Evolutionary conservation across 1,140 invertebrate species (phyloP).

Genomic region (Chionoecetes opilio): DNA sequence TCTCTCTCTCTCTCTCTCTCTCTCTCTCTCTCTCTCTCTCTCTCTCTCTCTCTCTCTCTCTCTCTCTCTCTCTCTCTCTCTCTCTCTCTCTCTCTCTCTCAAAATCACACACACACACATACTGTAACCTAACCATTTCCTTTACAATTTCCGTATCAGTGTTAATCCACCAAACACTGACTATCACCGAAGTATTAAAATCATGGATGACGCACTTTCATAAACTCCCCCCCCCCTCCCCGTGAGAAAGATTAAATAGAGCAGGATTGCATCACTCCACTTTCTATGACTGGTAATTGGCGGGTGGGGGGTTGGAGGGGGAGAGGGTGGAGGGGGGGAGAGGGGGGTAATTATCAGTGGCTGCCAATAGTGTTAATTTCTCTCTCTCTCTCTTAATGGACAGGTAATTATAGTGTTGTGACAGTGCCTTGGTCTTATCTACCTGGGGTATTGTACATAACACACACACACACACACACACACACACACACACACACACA

Average conservation of each 20-base stretch:
- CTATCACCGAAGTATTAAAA: neutral
- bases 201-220: neutral
- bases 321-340: neutral
- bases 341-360: neutral
- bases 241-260: neutral
- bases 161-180: neutral
- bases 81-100: too few relatives aligned
- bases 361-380: neutral
- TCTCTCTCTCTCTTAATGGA: neutral
- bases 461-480: neutral
- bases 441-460: neutral
- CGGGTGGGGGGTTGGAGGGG: neutral
- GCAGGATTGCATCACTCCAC: neutral
- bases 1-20: neutral
- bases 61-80: neutral
- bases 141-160: conserved; percentile 30
- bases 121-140: neutral
- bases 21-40: neutral
- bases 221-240: neutral
- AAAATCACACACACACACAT: neutral
- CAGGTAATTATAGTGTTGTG: neutral
- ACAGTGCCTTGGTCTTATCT: neutral
- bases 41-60: neutral
- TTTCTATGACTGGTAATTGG: conserved; percentile 21
- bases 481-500: too few relatives aligned